phyloP scores from a whole-genome alignment of 2,113 vertebrate species.

The Myiopsitta monachus region DNA sequence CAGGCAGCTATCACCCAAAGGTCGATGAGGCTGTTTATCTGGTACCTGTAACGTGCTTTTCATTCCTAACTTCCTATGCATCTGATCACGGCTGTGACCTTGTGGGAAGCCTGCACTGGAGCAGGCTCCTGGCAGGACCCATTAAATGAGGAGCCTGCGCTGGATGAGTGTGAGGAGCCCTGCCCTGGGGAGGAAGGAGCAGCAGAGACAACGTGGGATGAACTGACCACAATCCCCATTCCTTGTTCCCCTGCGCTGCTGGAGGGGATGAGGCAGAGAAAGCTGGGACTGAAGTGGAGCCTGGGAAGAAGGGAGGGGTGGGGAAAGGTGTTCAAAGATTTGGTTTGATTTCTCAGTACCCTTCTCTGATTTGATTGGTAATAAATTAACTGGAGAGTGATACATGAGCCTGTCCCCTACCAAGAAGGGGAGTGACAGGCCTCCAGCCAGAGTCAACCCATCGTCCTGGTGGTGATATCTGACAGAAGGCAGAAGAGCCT shows the following conservation, averaged over 20 bases:
- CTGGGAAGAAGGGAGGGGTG: background rate
- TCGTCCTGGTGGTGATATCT: accelerated
- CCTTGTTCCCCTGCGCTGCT: background rate
- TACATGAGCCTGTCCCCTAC: background rate
- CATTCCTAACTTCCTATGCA: background rate
- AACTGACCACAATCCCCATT: background rate
- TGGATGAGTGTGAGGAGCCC: background rate
- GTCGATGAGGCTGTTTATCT: background rate
- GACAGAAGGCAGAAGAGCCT: background rate
- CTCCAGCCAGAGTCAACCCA: background rate
- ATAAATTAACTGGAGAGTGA: background rate
- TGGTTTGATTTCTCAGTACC: background rate
- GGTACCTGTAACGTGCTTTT: background rate
- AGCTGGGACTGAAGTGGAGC: background rate
- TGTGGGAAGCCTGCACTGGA: background rate
- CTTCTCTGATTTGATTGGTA: background rate
- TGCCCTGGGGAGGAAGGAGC: background rate
- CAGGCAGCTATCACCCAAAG: background rate
- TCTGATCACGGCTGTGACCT: background rate
- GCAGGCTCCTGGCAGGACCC: background rate
- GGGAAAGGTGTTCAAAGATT: background rate
- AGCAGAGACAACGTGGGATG: background rate
- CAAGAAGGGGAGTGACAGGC: background rate
- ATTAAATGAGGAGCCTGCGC: too few relatives aligned
- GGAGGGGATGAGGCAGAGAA: background rate